phyloP scores from a whole-genome alignment of 1,140 invertebrate genomes.

The Archivesica marissinica region DNA sequence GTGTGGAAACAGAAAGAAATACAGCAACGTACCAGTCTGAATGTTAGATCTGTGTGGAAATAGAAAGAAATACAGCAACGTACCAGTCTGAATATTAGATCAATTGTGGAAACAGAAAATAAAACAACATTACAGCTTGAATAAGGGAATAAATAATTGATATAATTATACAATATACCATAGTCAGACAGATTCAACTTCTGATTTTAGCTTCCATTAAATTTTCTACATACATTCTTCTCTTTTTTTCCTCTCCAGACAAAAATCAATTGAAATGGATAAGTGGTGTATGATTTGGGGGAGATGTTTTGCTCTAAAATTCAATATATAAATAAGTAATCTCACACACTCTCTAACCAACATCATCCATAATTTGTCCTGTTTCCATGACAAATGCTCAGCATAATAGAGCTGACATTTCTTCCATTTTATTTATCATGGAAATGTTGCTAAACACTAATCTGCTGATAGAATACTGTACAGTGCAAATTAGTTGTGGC shows the following conservation, averaged over 20 bases:
- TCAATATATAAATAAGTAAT: conserved; percentile 39
- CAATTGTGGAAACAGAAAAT: not conserved
- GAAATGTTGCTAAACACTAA: not conserved
- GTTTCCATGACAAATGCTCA: conserved; percentile 8
- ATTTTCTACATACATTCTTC: conserved; percentile 7
- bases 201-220: conserved; percentile 46
- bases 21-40: too few relatives aligned
- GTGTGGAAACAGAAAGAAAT: too few relatives aligned
- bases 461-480: not conserved
- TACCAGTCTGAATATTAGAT: too few relatives aligned
- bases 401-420: conserved; percentile 2
- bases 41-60: too few relatives aligned
- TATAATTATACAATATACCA: not conserved
- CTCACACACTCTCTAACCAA: not conserved
- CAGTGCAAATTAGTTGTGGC: too few relatives aligned
- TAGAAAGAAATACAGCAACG: too few relatives aligned
- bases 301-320: conserved; percentile 7
- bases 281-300: conserved; percentile 11
- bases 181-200: conserved; percentile 32
- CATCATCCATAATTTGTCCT: conserved; percentile 5
- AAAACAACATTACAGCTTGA: conserved; percentile 16
- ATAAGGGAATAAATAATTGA: conserved; percentile 41
- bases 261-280: conserved; percentile 39
- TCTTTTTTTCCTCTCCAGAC: conserved; percentile 11
- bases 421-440: not conserved